Evolutionary conservation across 23 tunicate genomes (phyloP), one percentile per base, ranked within the genome.

Genomic region (Trididemnum clinides): DNA sequence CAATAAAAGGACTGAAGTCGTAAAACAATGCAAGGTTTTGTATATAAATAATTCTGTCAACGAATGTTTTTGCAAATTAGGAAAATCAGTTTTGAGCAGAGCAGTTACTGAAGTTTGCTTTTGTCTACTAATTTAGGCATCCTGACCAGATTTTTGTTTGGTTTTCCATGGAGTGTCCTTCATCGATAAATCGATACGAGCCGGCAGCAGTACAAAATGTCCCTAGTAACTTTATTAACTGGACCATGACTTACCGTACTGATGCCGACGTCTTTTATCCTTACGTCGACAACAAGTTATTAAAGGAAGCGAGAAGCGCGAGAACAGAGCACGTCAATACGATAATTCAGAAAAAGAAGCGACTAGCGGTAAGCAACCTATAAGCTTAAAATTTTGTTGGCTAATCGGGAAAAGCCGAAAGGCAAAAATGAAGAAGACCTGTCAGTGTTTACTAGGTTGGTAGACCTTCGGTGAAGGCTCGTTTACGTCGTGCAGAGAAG

Each of bases 231-330:
- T 78, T 78, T 28, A 78, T 78, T 4, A 78, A 78, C 21, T 78
- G 83, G 83, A 78, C 83, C 22, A 78, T 78, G 83, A 78, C 51
- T 2, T 78, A 78, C 35, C 32, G 83, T 5, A 51, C 39, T 26
- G 83, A 78, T 50, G 10, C 83, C 22, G 83, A 78, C 21, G 30
- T 78, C 30, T 78, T 78, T 51, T 50, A 51, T 31, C 83, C 83
- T 1, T 78, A 39, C 25, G 64, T 78, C 26, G 33, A 78, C 20
- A 20, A 28, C 34, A 50, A n/a, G 36, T 2, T 30, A 5, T n/a
- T 69, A 18, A 30, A 69, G n/a, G 34, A 18, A 3, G 75, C 75
- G 2, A 5, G 20, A 6, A 6, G 32, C 28, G 75, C 38, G 5
- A 37, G 83, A 10, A 50, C 5, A 5, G 26, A 29, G 21, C 4